Conservation (phyloP, 2,888 invertebrate species). For the Thysanoteuthis rhombus region DNA sequence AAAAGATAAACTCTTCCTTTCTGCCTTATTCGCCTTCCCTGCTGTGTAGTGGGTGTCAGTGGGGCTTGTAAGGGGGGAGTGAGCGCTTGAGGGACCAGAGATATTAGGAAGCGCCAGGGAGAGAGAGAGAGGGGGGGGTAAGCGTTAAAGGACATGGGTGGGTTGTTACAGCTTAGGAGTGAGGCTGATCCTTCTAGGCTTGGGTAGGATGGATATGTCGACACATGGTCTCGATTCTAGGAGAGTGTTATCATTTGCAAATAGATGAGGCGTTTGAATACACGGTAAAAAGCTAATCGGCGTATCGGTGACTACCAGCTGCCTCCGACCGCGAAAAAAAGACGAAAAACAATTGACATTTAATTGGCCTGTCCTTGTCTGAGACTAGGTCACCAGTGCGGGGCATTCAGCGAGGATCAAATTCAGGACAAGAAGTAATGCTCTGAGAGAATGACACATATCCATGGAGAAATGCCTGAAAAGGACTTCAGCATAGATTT, state of each 20-base stretch:
- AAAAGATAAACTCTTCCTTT: background rate
- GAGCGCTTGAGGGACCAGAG: background rate
- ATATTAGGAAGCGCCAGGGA: background rate
- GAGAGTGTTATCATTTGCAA: background rate
- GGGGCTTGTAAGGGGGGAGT: background rate
- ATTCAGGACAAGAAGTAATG: too few species aligned
- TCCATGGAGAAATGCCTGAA: background rate
- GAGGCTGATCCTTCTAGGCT: background rate
- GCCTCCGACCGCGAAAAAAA: background rate
- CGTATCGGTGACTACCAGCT: background rate
- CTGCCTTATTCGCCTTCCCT: background rate
- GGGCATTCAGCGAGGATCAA: too few species aligned
- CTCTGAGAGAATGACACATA: too few species aligned
- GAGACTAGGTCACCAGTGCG: background rate
- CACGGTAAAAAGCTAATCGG: background rate
- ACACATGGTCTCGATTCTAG: background rate
- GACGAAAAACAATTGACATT: background rate
- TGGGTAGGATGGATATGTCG: background rate
- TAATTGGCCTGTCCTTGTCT: background rate
- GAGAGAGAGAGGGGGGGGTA: background rate
- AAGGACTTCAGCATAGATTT: too few species aligned
- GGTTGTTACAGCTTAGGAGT: background rate
- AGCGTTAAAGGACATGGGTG: background rate
- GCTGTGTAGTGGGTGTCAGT: background rate
- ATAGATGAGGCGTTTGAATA: background rate